Base-by-base conservation (phyloP, 2,113 vertebrate genomes). In the Pseudorhombus dupliciocellatus region DNA sequence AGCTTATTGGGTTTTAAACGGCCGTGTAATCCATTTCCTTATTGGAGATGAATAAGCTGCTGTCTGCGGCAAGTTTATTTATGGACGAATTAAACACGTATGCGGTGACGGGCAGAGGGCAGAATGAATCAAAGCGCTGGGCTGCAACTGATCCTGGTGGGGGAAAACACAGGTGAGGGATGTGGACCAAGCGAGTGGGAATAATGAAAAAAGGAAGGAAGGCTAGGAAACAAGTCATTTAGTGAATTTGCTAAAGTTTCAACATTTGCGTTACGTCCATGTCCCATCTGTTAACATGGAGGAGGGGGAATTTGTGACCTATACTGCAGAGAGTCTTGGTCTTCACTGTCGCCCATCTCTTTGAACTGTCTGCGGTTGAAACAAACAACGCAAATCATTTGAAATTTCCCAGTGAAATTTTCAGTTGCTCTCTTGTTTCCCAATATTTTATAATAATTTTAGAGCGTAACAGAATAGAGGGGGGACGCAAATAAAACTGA, bases 1-100 rank as follows among this genome's bases (percentile, higher is more conserved):
- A 67, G 88, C 86, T 91, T 87, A 92, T 92, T 91, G 80, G 83
- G 72, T 90, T 89, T 91, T 89, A 90, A 92, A 86, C 48, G 56
- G 78, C 75, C 77, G 14, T 80, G 80, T 87, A 88, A 91, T 91
- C 88, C 74, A 85, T 90, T 90, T 86, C 79, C 82, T 84, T 79
- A 84, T 79, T 82, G 80, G 42, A 86, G 90, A 92, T 91, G 85
- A 88, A 86, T 90, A 89, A 84, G 78, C 77, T 70, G 70, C 83
- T 66, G 84, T 89, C 79, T 46, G 34, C 62, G 5, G 65, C 40
- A 4, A 54, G 26, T 76, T 83, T 76, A 87, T 84, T 89, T 90
- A 91, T 79, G 78, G 61, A 24, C 28, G 48, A 73, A 88, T 86
- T 89, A 86, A 80, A 84, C 84, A 61, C 61, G 64, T 58, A 83